Evolutionary conservation across 2,797 vertebrate species (phyloP), one percentile per base, ranked within the genome.

Genomic region (Hylomyscus alleni): DNA sequence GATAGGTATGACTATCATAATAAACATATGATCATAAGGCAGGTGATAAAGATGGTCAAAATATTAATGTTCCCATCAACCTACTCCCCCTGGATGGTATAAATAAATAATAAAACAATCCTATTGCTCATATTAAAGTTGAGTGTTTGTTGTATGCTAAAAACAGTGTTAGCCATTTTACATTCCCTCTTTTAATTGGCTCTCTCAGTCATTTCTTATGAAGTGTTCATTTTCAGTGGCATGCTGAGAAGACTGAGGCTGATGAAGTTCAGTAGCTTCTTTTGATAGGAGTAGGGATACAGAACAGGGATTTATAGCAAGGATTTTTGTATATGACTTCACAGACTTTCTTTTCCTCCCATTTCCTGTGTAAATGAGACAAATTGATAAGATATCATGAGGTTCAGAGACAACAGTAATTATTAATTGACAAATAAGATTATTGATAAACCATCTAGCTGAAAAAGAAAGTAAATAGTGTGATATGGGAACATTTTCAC

Each of bases 181-280:
- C 26, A 81, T 76, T 52, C 75, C 91, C 37, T 94, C 26, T 34
- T 80, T 96, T 82, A 83, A 62, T 96, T 95, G n/a, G 54, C 82
- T 73, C 20, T 95, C 72, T 67, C 37, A 54, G 77, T 80, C 56
- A 10, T 9, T 73, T 11, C 67, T 37, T 58, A 44, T 80, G 86
- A 72, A 69, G 4, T 72, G 67, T 4, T 69, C 24, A 47, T 58
- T 75, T 87, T 77, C 62, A 22, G 29, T 67, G 80, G 20, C 76
- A 91, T 87, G 40, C 15, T 95, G 56, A 95, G 50, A 84, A 96
- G 89, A 87, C 7, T 50, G 72, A 93, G 54, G 10, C 62, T 89
- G n/a, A 37, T 87, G 56, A 93, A 58, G 20, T 89, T 93, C 34
- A 73, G 19, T 60, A 94, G 88, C 37, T 93, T 22, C 19, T 31